A percentile compares a stretch with the other conserved stretches of the same genome.
Evolutionary conservation across 2,113 vertebrate genomes (phyloP).

Genomic region (Xiphophorus maculatus): DNA sequence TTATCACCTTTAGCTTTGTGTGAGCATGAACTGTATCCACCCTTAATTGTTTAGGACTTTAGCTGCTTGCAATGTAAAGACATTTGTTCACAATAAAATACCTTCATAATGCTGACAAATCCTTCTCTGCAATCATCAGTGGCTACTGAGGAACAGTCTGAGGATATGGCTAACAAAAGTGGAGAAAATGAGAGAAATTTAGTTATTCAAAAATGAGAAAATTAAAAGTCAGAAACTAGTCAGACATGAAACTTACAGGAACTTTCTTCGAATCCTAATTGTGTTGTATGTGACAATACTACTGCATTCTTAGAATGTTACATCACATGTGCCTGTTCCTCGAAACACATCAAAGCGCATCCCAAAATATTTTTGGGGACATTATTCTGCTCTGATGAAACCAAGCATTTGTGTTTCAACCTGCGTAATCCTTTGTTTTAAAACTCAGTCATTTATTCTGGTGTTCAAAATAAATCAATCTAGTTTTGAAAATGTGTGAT

Average conservation of each 20-base stretch:
- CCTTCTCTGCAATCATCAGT: background rate
- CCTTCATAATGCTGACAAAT: background rate
- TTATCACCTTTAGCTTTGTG: constrained; percentile 18
- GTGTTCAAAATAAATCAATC: background rate
- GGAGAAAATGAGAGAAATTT: background rate
- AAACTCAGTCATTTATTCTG: background rate
- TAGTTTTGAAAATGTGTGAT: background rate
- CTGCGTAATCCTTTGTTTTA: too few species aligned
- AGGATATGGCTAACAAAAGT: too few species aligned
- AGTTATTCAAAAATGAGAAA: background rate
- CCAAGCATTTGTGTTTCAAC: too few species aligned
- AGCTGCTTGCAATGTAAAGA: constrained; percentile 8
- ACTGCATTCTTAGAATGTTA: background rate
- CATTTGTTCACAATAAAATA: constrained; percentile 9
- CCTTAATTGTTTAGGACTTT: constrained; percentile 5
- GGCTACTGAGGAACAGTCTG: background rate
- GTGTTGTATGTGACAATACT: too few species aligned
- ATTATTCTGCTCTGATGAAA: too few species aligned
- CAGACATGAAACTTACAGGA: too few species aligned
- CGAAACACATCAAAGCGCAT: background rate
- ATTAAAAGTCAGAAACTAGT: background rate
- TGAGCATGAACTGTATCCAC: constrained; percentile 27
- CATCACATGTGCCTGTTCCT: background rate
- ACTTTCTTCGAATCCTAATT: background rate
- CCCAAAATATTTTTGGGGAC: too few species aligned